Percentiles rank a stretch among this genome's conserved stretches.
These are phyloP conservation scores for Perizoma affinitatum DNA, from an alignment of 2,888 invertebrate species.

Conservation along the genomic window DNA sequence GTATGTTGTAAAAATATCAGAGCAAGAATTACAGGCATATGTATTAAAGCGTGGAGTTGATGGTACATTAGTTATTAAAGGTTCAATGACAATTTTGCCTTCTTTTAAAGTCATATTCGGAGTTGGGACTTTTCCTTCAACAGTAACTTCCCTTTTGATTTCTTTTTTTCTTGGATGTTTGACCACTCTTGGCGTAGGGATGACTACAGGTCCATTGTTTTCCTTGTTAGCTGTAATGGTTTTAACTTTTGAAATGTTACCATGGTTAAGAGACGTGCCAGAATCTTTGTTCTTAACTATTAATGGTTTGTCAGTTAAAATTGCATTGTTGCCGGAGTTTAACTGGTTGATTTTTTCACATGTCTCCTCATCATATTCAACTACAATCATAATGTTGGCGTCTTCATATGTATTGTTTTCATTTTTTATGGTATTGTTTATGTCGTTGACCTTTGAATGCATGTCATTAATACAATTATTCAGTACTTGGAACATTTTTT, in stretches of 20 bases:
- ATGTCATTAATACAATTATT: conserved; percentile 52
- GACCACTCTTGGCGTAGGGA: conserved; percentile 26
- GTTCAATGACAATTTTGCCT: conserved; percentile 51
- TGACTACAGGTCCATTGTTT: conserved; percentile 32
- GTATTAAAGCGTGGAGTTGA: conserved; percentile 43
- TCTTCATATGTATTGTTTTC: conserved; percentile 36
- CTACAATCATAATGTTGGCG: conserved; percentile 56
- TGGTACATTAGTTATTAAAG: conserved; percentile 39
- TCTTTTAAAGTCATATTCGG: conserved; percentile 47
- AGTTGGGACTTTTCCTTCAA: conserved; percentile 23
- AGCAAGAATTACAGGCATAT: conserved; percentile 50
- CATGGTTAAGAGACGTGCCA: background rate
- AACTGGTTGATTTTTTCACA: conserved; percentile 45
- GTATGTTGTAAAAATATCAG: conserved; percentile 52
- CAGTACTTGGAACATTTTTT: conserved; percentile 51
- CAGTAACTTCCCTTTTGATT: background rate
- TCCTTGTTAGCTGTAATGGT: conserved; percentile 13
- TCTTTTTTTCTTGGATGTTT: conserved; percentile 32
- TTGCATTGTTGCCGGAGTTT: conserved; percentile 40
- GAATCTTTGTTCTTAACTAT: conserved; percentile 23
- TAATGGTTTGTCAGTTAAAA: conserved; percentile 40
- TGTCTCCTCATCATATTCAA: conserved; percentile 52
- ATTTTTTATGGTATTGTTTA: conserved; percentile 45
- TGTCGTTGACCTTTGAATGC: conserved; percentile 52
- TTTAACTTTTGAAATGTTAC: background rate